Evolutionary conservation across 2,888 invertebrate genomes (phyloP), one percentile per base, ranked within the genome.

Genomic region (Selenia dentaria): DNA sequence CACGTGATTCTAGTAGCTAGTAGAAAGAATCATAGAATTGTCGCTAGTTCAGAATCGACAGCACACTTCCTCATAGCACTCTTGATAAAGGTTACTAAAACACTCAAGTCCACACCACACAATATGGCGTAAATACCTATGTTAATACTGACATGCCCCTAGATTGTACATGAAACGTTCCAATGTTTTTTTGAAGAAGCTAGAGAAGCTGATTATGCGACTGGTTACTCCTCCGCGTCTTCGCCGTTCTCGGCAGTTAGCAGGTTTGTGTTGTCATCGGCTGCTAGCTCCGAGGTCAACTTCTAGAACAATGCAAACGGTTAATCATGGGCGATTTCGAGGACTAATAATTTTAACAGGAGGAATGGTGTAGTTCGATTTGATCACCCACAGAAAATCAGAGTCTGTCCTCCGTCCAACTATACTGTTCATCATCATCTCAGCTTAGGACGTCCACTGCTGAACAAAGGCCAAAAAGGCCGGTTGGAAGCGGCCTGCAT

Each of bases 241-340:
- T 91, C 91, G 6, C 82, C 78, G 63, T 87, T 89, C 57, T 91
- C 91, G 1, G 89, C 88, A 22, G 88, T 84, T 63, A 91, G 67
- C 52, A 91, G 65, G 61, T 88, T 88, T 34, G 91, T 89, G 70
- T 90, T 90, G 69, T 90, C 91, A 38, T 91, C 91, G 16, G 77
- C 82, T 51, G 88, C 88, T 28, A 81, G 69, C 57, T 89, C 90
- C 35, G 85, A 74, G 57, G 85, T 81, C 59, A 87, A 58, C 83
- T 86, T 74, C 81, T 87, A 71, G 50, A 85, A 84, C 70, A 75
- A 79, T 52, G 27, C 14, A 11, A 18, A 27, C 10, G 11, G 40
- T 41, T 16, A 37, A 33, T 26, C 33, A 14, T 25, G n/a, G 1
- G n/a, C n/a, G n/a, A n/a, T n/a, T n/a, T n/a, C n/a, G n/a, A n/a